Evolutionary conservation across 1,140 invertebrate genomes (phyloP).

Genomic region (Pseudomyrmex dendroicus): DNA sequence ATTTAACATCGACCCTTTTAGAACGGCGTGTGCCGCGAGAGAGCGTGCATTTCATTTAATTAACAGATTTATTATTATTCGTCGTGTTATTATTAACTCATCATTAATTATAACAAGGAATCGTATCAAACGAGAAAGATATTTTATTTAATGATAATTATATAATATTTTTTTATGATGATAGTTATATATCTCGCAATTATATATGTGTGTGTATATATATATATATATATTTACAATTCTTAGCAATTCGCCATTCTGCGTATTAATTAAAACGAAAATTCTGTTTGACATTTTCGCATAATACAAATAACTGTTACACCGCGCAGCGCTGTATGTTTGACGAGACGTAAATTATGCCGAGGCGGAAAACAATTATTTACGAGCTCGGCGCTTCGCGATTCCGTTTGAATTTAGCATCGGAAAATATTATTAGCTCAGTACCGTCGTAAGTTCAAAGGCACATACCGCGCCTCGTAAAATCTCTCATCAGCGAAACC

Average conservation of each 20-base stretch:
- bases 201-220: background rate
- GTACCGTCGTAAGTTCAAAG: conserved; percentile 34
- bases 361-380: conserved; percentile 50
- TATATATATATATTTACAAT: background rate
- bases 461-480: background rate
- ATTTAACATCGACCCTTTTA: background rate
- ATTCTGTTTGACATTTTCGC: conserved; percentile 46
- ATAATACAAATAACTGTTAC: conserved; percentile 48
- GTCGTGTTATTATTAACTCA: background rate
- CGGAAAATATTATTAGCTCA: conserved; percentile 47
- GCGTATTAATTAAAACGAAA: conserved; percentile 54
- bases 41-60: background rate
- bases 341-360: conserved; percentile 54
- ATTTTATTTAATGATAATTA: conserved; percentile 46
- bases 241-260: conserved; percentile 19
- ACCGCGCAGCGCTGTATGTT: conserved; percentile 43
- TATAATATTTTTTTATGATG: conserved; percentile 27
- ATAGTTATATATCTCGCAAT: conserved; percentile 39
- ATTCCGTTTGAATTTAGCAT: conserved; percentile 55
- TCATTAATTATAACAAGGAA: conserved; percentile 12
- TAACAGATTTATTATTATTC: background rate
- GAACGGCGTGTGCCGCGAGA: too few species aligned
- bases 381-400: conserved; percentile 41
- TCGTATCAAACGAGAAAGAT: background rate
- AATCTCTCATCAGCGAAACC: conserved; percentile 34